A percentile compares a stretch with the other conserved stretches of the same genome.
phyloP scores from a whole-genome alignment of 2,888 invertebrate species.

The Baccha elongata region DNA sequence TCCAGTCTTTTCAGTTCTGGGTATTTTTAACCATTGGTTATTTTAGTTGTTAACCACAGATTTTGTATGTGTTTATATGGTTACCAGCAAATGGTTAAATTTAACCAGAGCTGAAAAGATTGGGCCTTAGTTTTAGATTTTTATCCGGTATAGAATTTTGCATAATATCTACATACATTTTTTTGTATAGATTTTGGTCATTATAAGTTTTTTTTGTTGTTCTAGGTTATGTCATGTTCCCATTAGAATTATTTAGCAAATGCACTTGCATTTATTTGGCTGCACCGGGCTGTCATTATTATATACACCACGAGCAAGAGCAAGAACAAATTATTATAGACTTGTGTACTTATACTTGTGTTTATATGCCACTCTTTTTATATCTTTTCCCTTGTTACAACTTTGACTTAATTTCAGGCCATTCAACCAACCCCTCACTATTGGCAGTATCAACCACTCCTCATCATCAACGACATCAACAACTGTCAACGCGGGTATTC shows the following conservation, averaged over 20 bases:
- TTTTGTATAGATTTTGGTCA: too few species aligned
- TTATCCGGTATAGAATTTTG: too few species aligned
- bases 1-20: too few species aligned
- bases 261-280: conserved; percentile 34
- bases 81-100: too few species aligned
- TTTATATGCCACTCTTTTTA: conserved; percentile 36
- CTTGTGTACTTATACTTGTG: conserved; percentile 7
- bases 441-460: conserved; percentile 41
- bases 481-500: conserved; percentile 61
- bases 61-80: too few species aligned
- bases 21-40: too few species aligned
- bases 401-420: conserved; percentile 82
- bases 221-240: too few species aligned
- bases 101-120: too few species aligned
- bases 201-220: too few species aligned
- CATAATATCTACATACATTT: too few species aligned
- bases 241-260: conserved; percentile 10
- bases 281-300: background rate
- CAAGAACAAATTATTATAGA: conserved; percentile 37
- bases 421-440: conserved; percentile 78
- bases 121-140: too few species aligned
- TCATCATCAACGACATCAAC: conserved; percentile 71
- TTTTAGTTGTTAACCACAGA: too few species aligned
- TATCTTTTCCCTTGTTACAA: conserved; percentile 75
- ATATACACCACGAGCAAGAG: conserved; percentile 31